Evolutionary conservation across 1,140 invertebrate species (phyloP).

Genomic region (Papilio glaucus): DNA sequence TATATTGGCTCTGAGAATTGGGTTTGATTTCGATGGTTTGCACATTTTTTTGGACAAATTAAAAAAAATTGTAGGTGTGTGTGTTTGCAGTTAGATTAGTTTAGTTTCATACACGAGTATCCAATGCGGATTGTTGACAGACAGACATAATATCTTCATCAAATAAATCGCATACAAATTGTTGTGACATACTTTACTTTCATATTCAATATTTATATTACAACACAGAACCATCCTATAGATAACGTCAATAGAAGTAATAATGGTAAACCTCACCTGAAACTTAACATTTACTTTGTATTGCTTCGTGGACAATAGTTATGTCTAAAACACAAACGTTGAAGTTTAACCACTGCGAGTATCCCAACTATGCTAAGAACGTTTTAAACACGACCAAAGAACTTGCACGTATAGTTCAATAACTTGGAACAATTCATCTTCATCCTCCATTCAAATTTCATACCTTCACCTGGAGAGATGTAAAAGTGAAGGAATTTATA

Average conservation of each 20-base stretch:
- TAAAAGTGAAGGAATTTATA: conserved; percentile 8
- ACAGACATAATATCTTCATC: too few species aligned
- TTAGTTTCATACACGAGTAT: too few species aligned
- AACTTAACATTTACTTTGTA: background rate
- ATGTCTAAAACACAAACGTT: background rate
- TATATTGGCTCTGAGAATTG: too few species aligned
- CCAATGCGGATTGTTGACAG: too few species aligned
- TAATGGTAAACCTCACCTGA: background rate
- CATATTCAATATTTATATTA: too few species aligned
- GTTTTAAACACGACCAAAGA: conserved; percentile 12
- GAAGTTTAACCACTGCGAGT: background rate
- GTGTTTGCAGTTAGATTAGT: too few species aligned
- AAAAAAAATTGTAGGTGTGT: too few species aligned
- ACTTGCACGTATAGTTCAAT: background rate
- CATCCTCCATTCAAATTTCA: too few species aligned
- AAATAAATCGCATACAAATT: too few species aligned
- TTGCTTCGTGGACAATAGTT: background rate
- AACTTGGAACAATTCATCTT: background rate
- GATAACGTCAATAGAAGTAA: background rate
- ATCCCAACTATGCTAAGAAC: background rate
- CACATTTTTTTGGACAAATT: too few species aligned
- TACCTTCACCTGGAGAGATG: background rate
- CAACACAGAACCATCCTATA: background rate
- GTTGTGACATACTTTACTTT: too few species aligned
- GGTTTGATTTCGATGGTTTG: too few species aligned